phyloP scores from a whole-genome alignment of 2,113 vertebrate species.

The Paratilapia polleni region DNA sequence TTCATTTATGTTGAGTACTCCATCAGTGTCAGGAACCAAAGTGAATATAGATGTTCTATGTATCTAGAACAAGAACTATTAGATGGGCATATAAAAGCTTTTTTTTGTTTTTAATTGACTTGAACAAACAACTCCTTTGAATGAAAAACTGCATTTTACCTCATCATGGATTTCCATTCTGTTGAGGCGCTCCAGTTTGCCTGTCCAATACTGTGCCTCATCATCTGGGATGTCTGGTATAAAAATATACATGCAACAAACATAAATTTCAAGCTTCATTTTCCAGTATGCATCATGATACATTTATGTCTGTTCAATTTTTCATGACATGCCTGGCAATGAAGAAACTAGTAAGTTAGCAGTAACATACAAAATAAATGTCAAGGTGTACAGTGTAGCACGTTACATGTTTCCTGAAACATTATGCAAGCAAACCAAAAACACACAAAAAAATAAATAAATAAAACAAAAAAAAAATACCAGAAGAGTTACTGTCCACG shows the following conservation, averaged over 20 bases:
- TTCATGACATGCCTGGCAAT: conserved; percentile 19
- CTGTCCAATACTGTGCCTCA: conserved; percentile 96
- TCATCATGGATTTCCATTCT: conserved; percentile 86
- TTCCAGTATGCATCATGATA: conserved; percentile 13
- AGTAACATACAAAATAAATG: not conserved
- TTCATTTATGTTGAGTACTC: not conserved
- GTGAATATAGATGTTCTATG: not conserved
- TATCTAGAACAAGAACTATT: not conserved
- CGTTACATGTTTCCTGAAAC: not conserved
- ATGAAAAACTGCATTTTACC: conserved; percentile 72
- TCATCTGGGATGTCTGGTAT: conserved; percentile 94
- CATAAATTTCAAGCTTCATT: not conserved
- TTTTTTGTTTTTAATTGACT: not conserved
- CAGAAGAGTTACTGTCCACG: not conserved
- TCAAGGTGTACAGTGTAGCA: not conserved
- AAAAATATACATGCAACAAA: conserved; percentile 5
- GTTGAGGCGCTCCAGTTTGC: conserved; percentile 91
- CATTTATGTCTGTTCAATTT: conserved; percentile 52
- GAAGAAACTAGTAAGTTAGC: not conserved
- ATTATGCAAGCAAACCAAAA: too few relatives aligned
- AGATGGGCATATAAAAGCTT: not conserved
- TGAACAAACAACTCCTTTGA: not conserved
- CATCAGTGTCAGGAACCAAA: not conserved
- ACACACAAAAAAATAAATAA: not conserved
- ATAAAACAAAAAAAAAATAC: not conserved